These are phyloP conservation scores for Chelidonichthys spinosus DNA, from an alignment of 2,797 vertebrate genomes.

Conservation along the genomic window DNA sequence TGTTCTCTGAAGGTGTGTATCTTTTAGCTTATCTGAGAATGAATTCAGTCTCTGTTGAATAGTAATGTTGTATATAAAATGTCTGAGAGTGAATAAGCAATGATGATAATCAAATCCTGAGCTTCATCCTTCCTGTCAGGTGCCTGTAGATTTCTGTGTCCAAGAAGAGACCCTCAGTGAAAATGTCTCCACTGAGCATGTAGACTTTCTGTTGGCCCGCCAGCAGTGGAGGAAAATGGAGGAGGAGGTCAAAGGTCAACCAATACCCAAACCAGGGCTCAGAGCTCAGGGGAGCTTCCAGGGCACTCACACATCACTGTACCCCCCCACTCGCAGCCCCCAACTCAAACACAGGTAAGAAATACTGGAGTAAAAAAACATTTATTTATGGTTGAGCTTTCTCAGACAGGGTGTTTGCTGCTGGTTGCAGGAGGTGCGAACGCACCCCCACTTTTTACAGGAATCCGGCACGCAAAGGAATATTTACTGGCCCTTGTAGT, in stretches of 20 bases:
- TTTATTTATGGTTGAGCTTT: neutral
- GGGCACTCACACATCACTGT: conserved; percentile 74
- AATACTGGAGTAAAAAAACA: neutral
- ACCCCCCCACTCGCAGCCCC: conserved; percentile 77
- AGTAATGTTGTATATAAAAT: neutral
- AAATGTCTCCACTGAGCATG: conserved; percentile 78
- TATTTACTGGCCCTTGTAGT: too few relatives aligned
- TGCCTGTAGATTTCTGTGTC: conserved; percentile 68
- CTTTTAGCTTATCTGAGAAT: neutral
- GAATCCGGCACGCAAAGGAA: too few relatives aligned
- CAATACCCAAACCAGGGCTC: conserved; percentile 67
- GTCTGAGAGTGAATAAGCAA: neutral
- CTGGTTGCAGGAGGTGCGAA: too few relatives aligned
- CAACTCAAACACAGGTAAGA: conserved; percentile 73
- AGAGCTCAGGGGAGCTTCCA: conserved; percentile 72
- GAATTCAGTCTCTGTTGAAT: neutral
- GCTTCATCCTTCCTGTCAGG: conserved; percentile 30
- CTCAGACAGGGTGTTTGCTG: too few relatives aligned
- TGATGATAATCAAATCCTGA: neutral
- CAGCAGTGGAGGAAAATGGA: conserved; percentile 82
- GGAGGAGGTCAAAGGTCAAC: conserved; percentile 74
- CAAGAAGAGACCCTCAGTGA: conserved; percentile 65
- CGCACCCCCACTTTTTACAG: too few relatives aligned
- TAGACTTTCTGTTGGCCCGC: conserved; percentile 77
- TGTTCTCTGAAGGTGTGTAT: neutral